Percentiles rank a stretch among this genome's conserved stretches.
These are phyloP conservation scores for Caenorhabditis becei DNA, from an alignment of 2,888 invertebrate genomes.

Conservation along the genomic window DNA sequence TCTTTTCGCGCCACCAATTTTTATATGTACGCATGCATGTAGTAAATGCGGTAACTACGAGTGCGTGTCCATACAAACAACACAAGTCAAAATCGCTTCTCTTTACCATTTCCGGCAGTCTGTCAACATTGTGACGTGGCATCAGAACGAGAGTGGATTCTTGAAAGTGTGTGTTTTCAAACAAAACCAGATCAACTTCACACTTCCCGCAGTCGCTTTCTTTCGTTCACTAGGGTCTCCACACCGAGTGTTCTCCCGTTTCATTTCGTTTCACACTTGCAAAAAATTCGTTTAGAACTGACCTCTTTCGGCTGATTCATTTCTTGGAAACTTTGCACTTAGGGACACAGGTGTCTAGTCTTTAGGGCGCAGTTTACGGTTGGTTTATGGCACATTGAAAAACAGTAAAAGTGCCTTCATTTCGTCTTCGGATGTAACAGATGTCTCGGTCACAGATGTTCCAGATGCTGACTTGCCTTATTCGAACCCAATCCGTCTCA, in stretches of 20 bases:
- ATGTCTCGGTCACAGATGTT: no score
- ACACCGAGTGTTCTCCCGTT: not conserved
- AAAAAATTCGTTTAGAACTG: not conserved
- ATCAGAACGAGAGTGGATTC: not conserved
- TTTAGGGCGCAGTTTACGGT: no score
- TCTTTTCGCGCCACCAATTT: slow-evolving; percentile 15
- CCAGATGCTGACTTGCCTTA: not conserved
- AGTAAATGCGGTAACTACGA: slow-evolving; percentile 29
- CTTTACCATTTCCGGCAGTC: slow-evolving; percentile 5
- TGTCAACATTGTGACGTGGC: slow-evolving; percentile 22
- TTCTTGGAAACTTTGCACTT: not conserved
- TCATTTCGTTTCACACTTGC: not conserved
- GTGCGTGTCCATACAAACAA: not conserved
- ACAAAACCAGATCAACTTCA: slow-evolving; percentile 44
- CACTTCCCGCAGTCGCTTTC: slow-evolving; percentile 17
- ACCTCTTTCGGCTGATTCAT: not conserved
- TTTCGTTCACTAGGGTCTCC: not conserved
- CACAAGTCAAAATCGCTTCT: not conserved
- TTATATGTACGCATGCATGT: slow-evolving; percentile 46
- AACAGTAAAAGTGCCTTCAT: no score
- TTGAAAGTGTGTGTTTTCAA: slow-evolving; percentile 18
- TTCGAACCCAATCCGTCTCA: not conserved
- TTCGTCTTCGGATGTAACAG: no score
- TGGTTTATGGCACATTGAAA: no score
- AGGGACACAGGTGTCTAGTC: no score